Percentiles rank a stretch among this genome's conserved stretches.
Evolutionary conservation across 2,113 vertebrate species (phyloP).

Genomic region (Seriola dumerili): DNA sequence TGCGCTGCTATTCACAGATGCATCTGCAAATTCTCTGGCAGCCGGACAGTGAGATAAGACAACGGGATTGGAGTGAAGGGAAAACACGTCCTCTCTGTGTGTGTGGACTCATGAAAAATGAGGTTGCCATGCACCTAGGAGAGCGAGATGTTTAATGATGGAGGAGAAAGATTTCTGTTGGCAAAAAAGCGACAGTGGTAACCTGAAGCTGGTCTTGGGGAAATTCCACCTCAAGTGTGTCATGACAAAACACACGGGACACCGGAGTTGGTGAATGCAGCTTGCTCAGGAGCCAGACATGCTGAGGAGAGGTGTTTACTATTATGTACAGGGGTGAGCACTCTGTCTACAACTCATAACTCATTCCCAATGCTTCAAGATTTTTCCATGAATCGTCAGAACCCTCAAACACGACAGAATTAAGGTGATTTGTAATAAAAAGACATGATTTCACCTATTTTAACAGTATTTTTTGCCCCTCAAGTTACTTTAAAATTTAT

Average conservation of each 20-base stretch:
- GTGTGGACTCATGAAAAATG: not conserved
- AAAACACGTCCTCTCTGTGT: not conserved
- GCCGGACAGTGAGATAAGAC: constrained; percentile 9
- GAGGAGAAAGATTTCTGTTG: constrained; percentile 16
- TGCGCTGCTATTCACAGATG: constrained; percentile 4
- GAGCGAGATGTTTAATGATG: constrained; percentile 6
- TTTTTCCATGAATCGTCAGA: not conserved
- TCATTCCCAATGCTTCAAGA: not conserved
- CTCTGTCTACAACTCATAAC: not conserved
- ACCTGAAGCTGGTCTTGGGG: constrained; percentile 29
- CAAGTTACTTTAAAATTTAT: too few species aligned
- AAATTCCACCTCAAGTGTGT: constrained; percentile 21
- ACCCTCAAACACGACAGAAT: not conserved
- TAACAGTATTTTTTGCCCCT: not conserved
- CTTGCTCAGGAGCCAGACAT: not conserved
- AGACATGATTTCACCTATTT: not conserved
- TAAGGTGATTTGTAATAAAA: not conserved
- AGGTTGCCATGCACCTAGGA: not conserved
- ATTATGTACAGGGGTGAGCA: not conserved
- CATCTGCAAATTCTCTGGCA: constrained; percentile 31
- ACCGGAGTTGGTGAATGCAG: not conserved
- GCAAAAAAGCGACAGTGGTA: not conserved
- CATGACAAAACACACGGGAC: constrained; percentile 12
- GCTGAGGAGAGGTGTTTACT: not conserved
- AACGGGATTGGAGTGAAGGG: not conserved